Evolutionary conservation across 2,888 invertebrate species (phyloP).

Genomic region (Ophion ellenae): DNA sequence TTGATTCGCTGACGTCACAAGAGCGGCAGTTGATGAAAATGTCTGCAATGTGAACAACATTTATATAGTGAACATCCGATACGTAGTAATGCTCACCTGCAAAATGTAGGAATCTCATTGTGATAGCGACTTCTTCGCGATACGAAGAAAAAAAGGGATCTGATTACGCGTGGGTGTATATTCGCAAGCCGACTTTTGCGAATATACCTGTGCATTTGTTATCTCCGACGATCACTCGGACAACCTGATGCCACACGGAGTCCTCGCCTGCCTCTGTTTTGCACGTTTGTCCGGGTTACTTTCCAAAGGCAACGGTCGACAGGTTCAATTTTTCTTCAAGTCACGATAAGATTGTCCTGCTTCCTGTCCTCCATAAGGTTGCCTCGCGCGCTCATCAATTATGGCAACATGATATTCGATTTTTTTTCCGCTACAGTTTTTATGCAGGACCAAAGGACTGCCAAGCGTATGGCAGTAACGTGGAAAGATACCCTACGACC

Average conservation of each 20-base stretch:
- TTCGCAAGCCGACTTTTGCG: neutral
- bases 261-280: slow-evolving; percentile 35
- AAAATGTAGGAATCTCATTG: slow-evolving; percentile 33
- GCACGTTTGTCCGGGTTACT: slow-evolving; percentile 40
- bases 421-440: slow-evolving; percentile 9
- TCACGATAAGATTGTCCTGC: slow-evolving; percentile 79
- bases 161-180: slow-evolving; percentile 43
- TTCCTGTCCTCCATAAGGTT: slow-evolving; percentile 47
- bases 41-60: no score
- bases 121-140: slow-evolving; percentile 40
- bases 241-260: slow-evolving; percentile 37
- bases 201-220: slow-evolving; percentile 14
- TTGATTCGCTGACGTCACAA: no score
- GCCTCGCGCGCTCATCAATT: slow-evolving; percentile 50
- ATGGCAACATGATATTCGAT: slow-evolving; percentile 47
- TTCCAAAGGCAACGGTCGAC: slow-evolving; percentile 68
- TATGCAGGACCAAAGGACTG: neutral
- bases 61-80: no score
- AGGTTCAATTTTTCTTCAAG: slow-evolving; percentile 79
- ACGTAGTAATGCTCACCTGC: no score
- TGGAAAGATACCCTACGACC: slow-evolving; percentile 3
- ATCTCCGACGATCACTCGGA: slow-evolving; percentile 53
- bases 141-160: slow-evolving; percentile 44
- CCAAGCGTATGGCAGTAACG: neutral
- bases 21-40: no score